A percentile compares a stretch with the other conserved stretches of the same genome.
Evolutionary conservation across 2,113 vertebrate species (phyloP).

Genomic region (Gnathonemus longibarbis): DNA sequence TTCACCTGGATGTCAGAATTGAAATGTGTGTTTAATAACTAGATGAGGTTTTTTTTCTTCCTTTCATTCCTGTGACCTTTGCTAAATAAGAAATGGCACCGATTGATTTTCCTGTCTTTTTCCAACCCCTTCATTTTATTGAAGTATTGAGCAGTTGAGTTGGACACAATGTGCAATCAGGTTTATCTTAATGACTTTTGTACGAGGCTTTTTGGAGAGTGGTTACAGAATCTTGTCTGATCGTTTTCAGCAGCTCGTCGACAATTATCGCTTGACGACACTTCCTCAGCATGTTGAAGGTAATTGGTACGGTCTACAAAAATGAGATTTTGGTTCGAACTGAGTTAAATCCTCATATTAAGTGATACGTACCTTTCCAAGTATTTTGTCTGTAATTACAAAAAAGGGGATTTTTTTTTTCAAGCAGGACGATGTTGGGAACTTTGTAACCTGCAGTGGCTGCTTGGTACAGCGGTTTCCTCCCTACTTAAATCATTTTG

Average conservation of each 20-base stretch:
- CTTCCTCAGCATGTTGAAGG: neutral
- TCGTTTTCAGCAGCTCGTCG: neutral
- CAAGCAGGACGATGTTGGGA: neutral
- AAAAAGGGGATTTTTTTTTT: neutral
- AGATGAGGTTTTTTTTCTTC: neutral
- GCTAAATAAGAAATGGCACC: neutral
- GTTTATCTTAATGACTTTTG: constrained; percentile 17
- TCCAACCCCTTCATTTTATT: constrained; percentile 5
- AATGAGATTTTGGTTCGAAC: neutral
- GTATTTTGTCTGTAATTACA: neutral
- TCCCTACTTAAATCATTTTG: neutral
- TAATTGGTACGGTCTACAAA: neutral
- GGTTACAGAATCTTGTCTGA: neutral
- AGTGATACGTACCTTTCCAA: neutral
- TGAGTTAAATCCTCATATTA: neutral
- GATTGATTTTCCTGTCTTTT: neutral
- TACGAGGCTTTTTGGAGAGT: neutral
- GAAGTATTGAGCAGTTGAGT: constrained; percentile 6
- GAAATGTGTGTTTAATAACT: constrained; percentile 6
- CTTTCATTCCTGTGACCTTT: constrained; percentile 8
- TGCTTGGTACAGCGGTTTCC: neutral
- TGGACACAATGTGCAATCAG: neutral
- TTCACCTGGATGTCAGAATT: constrained; percentile 8
- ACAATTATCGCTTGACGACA: constrained; percentile 1
- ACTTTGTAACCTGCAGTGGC: neutral